Base-by-base conservation (phyloP, 1,140 invertebrate genomes). In the Pseudomyrmex flavicornis region DNA sequence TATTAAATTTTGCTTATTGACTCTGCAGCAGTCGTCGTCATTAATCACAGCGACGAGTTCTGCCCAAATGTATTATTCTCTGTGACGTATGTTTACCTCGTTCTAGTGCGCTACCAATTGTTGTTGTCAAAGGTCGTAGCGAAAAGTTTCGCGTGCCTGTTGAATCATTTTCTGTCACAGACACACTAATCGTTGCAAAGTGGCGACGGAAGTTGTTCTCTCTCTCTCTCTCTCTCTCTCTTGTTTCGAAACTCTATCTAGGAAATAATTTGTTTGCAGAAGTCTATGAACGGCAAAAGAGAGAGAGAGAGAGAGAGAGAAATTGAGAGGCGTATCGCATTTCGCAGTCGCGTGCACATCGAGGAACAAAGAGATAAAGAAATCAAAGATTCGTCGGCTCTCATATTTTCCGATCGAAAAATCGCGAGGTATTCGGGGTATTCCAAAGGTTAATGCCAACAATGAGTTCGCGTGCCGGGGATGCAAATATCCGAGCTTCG, bases 11-110 rank as follows among this genome's bases (percentile, higher is more conserved):
- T 56, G 58, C 48, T 58, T 20, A 70, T 84, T 84, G 86, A 70
- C 75, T 26, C 75, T 26, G 20, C 68, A n/a, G 56, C 62, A 3
- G 17, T 58, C 82, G 50, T 62, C 48, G n/a, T 22, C 48, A 65
- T 82, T 75, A 88, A 87, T 88, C 82, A 84, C 54, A 48, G 70
- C 70, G 83, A 87, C 83, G 80, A 87, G 82, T 84, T 56, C 68
- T 59, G 84, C 44, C 20, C 26, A 65, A 50, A 73, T 48, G 10
- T 17, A 17, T 46, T 15, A 22, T 35, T 35, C 79, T 48, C 73
- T n/a, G 70, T 68, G 68, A 61, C 73, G 66, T 62, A 87, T 73
- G 82, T 66, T 75, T 66, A 82, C 72, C 58, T 50, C 70, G 54
- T 52, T 35, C 82, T 88, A 75, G 85, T 88, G 65, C 68, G 50